A percentile compares a stretch with the other conserved stretches of the same genome.
These are phyloP conservation scores for Drosophila sechellia DNA, from an alignment of 1,140 invertebrate species.

Conservation along the genomic window DNA sequence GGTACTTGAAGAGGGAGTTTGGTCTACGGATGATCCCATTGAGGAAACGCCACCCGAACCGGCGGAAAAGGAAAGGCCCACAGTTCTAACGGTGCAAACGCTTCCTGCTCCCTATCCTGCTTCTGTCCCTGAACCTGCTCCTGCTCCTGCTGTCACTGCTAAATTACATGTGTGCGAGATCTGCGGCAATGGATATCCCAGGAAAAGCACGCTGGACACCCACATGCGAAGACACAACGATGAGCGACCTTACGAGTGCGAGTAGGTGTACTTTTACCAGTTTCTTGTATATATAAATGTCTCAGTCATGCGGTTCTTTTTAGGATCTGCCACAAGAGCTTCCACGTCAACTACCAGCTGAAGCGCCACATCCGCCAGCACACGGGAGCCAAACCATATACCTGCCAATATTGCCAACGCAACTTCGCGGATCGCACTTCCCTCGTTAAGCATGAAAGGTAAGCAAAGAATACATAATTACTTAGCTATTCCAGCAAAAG, in stretches of 20 bases:
- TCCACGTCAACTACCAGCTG: slow-evolving; percentile 81
- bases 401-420: slow-evolving; percentile 89
- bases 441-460: slow-evolving; percentile 87
- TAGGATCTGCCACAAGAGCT: slow-evolving; percentile 75
- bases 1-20: slow-evolving; percentile 52
- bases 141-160: neutral
- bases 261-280: slow-evolving; percentile 29
- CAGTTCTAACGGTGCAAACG: slow-evolving; percentile 13
- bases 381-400: slow-evolving; percentile 86
- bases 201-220: slow-evolving; percentile 71
- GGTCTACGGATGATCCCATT: slow-evolving; percentile 46
- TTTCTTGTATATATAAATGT: neutral
- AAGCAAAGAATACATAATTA: neutral
- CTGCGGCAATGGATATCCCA: slow-evolving; percentile 77
- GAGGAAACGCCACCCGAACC: slow-evolving; percentile 12
- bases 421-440: slow-evolving; percentile 88
- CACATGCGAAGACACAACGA: slow-evolving; percentile 80
- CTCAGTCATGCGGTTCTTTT: neutral
- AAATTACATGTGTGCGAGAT: slow-evolving; percentile 72
- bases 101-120: neutral
- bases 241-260: slow-evolving; percentile 79
- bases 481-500: no score
- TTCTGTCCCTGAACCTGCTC: neutral
- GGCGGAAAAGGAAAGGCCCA: neutral
- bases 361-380: slow-evolving; percentile 80